Evolutionary conservation across 2,888 invertebrate genomes (phyloP).

Genomic region (Strigamia crassipes): DNA sequence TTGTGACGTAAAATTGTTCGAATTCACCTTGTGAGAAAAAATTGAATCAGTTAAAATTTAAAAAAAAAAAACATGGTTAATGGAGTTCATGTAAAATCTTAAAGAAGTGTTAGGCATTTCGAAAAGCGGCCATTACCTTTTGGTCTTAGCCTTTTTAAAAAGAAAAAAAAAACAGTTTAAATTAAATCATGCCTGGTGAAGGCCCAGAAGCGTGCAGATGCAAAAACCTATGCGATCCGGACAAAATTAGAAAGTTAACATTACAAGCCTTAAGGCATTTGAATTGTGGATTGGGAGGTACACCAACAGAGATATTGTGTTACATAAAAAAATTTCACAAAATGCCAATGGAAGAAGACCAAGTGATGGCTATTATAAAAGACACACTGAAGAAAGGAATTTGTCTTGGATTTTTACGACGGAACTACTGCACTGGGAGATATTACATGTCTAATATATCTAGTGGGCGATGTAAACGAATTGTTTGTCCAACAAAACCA

Average conservation of each 20-base stretch:
- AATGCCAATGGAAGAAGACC: not conserved
- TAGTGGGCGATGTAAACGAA: conserved; percentile 5
- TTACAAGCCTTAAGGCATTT: conserved; percentile 10
- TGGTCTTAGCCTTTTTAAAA: too few species aligned
- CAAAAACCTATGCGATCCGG: not conserved
- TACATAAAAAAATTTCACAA: conserved; percentile 12
- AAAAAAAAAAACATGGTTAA: too few species aligned
- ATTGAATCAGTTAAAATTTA: too few species aligned
- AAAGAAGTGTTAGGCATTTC: too few species aligned
- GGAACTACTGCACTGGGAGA: conserved; percentile 11
- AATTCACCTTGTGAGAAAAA: too few species aligned
- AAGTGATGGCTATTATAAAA: not conserved
- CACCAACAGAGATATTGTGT: not conserved
- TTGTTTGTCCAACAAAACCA: not conserved
- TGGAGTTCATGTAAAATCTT: too few species aligned
- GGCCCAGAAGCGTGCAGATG: not conserved
- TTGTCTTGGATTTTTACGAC: conserved; percentile 7
- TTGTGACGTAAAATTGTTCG: too few species aligned
- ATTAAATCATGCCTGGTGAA: not conserved
- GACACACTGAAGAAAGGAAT: conserved; percentile 28
- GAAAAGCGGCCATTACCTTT: too few species aligned
- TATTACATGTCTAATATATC: not conserved
- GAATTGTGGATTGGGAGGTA: not conserved
- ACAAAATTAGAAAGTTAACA: not conserved
- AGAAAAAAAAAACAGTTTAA: too few species aligned